Evolutionary conservation across 2,888 invertebrate genomes (phyloP), one percentile per base, ranked within the genome.

Genomic region (Lepeophtheirus nordmannii): DNA sequence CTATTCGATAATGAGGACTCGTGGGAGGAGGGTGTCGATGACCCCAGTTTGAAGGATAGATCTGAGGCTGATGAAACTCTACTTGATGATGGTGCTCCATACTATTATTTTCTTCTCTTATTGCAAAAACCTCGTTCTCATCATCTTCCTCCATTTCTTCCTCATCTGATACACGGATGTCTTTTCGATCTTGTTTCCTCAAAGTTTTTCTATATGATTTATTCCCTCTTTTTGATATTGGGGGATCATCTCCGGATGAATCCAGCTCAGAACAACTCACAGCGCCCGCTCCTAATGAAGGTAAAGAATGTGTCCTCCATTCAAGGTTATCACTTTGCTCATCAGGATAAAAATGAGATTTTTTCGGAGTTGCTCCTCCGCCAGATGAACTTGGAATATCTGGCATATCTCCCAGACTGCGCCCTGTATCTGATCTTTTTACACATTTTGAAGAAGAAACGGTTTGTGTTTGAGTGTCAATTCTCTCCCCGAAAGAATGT

Each of bases 401-500:
- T n/a, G 22, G 41, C n/a, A 38, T 20, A 9, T 46, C 63, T 46
- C 17, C 53, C n/a, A 39, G 40, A 22, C 22, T 46, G 12, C 40
- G 63, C 5, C 46, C 9, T 14, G 40, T 40, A 17, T 46, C 57
- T n/a, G 20, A 20, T 12, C 37, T 10, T 37, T n/a, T 23, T 2
- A n/a, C 37, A 8, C 30, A 61, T 30, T 22, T 61, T 3, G 38
- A 37, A n/a, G 37, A 11, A 11, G 53, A 46, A 1, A 46, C 53
- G 20, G 65, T 65, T 30, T 65, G 65, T 58, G 65, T 65, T n/a
- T 65, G 58, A 22, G 58, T 65, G 11, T 65, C 58, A 9, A 65
- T 58, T 23, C 58, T 58, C 38, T 65, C 65, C 22, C 38, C 58
- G 3, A 40, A 22, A 2, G 22, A 20, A 9, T 22, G 22, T 8